Conservation (phyloP, 2,888 invertebrate genomes). For the Lacanobia wlatinum region DNA sequence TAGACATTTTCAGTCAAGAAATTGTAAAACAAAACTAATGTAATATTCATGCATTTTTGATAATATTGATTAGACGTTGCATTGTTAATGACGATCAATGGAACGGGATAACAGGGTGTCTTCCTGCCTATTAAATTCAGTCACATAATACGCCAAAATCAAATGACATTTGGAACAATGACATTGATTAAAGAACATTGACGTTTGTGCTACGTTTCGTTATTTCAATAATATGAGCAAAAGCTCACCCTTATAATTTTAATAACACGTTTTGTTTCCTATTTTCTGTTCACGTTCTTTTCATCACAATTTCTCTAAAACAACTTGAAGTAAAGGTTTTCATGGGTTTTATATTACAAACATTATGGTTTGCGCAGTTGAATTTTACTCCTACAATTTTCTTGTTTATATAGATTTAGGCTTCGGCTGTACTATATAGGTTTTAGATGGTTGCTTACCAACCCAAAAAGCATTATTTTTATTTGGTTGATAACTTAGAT, state of each 20-base stretch:
- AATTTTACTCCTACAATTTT: neutral
- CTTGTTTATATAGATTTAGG: neutral
- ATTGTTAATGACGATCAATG: slow-evolving; percentile 38
- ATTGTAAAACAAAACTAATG: slow-evolving; percentile 10
- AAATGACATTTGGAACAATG: slow-evolving; percentile 38
- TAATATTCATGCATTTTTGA: slow-evolving; percentile 8
- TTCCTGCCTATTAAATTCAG: slow-evolving; percentile 41
- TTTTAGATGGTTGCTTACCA: neutral
- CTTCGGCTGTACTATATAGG: neutral
- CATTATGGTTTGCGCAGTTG: neutral
- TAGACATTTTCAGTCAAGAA: slow-evolving; percentile 58
- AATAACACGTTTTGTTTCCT: slow-evolving; percentile 14
- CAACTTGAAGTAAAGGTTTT: neutral
- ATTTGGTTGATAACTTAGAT: neutral
- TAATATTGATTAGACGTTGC: slow-evolving; percentile 40
- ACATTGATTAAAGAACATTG: slow-evolving; percentile 22
- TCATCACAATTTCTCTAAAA: neutral
- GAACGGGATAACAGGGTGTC: slow-evolving; percentile 13
- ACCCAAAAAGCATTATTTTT: neutral
- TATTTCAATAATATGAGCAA: neutral
- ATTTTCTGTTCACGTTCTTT: neutral
- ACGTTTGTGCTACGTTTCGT: slow-evolving; percentile 46
- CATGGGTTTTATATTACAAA: neutral
- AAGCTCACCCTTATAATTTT: neutral
- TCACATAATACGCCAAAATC: slow-evolving; percentile 47